Evolutionary conservation across 2,888 invertebrate species (phyloP), one percentile per base, ranked within the genome.

Genomic region (Tenthredo scrophulariae): DNA sequence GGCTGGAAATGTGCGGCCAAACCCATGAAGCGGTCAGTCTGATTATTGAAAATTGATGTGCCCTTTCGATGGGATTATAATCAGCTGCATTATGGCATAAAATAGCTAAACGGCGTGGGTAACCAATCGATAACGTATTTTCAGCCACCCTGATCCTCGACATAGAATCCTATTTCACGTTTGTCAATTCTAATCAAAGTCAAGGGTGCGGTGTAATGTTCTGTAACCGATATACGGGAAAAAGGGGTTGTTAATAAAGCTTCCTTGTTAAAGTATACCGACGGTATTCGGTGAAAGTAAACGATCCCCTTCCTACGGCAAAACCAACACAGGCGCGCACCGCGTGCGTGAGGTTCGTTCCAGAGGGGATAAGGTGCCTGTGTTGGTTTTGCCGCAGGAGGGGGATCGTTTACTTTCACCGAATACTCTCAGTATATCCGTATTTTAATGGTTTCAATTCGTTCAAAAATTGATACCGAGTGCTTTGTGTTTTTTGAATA

Each of bases 11-110:
- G 2, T 15, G 15, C 43, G 46, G 74, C 18, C 5, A 7, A 43
- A 10, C 2, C 9, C 6, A n/a, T 43, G n/a, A 18, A 9, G 77
- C 54, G 77, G 77, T 77, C 54, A 40, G 50, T 77, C 29, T 50
- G 18, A 77, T 77, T 18, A 54, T 77, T 54, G 77, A 54, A 54
- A 77, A 77, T 77, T 77, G 33, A 29, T 29, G 77, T n/a, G 33
- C n/a, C 18, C 43, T 33, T 54, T 33, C 4, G 18, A 54, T 33
- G 77, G 26, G 77, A 77, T 77, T 77, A 77, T 54, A 54, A 77
- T 77, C 40, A 29, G 77, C 77, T 77, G 33, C 7, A 54, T 77
- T 77, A 77, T 54, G 26, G 50, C n/a, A 15, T 75, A 26, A 75
- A 50, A 26, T 75, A 50, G 26, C 6, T 46, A 75, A 75, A 75